Evolutionary conservation across 35 echinoderm and acorn worm species (phyloP), one percentile per base, ranked within the genome.

Genomic region (Ophioderma brevispina): DNA sequence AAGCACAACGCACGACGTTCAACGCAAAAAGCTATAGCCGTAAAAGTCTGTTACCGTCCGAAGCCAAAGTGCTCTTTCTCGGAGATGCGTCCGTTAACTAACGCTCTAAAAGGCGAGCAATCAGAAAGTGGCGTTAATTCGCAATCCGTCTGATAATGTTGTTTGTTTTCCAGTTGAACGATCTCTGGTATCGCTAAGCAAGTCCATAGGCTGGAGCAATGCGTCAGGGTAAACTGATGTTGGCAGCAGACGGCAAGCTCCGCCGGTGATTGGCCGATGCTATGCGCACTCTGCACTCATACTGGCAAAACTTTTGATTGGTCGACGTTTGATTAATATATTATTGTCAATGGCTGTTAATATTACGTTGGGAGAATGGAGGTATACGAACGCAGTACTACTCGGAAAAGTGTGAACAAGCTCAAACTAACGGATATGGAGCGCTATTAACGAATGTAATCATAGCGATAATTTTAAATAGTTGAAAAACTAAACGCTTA

Each of bases 121-220:
- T 70, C 59, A 2, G 59, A 8, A 70, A 70, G 59, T 70, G 59
- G 23, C 59, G 15, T 15, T 70, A 25, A 70, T 25, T 70, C 59
- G 41, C n/a, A 70, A 30, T 70, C 59, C 28, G 59, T 6, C 41
- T 46, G 41, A 46, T 46, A 46, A 70, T 25, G 59, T 70, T 70
- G 59, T 70, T 70, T 70, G 59, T 70, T 70, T 70, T 70, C 59
- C 59, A 70, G 59, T 4, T 25, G 59, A 70, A 70, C 59, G 59
- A 18, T 70, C 41, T 17, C 41, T 46, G 41, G 41, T 70, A 70
- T 18, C 28, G 41, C 5, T 17, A 46, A 46, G 41, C 41, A 46
- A 46, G 41, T 46, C 41, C 17, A 46, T 46, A 46, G 41, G 41
- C 41, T 8, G n/a, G 41, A 4, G 1, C 28, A 70, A 6, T 70